Percentiles rank a stretch among this genome's conserved stretches.
These are phyloP conservation scores for Pedicia rivosa DNA, from an alignment of 2,888 invertebrate species.

Conservation along the genomic window DNA sequence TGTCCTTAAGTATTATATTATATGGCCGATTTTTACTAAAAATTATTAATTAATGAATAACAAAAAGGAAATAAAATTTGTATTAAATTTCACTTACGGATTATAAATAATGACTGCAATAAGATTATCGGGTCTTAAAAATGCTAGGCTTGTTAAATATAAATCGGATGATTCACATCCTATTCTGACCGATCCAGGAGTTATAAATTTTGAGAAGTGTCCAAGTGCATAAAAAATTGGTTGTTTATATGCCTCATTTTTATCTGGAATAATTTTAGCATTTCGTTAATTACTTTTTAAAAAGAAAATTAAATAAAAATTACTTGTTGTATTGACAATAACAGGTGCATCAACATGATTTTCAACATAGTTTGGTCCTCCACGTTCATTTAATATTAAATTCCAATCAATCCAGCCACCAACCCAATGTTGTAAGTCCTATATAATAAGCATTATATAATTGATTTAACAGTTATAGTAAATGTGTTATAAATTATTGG, in stretches of 20 bases:
- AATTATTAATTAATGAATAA: no score
- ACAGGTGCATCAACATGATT: slow-evolving; percentile 61
- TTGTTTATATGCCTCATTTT: slow-evolving; percentile 70
- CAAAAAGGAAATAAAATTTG: no score
- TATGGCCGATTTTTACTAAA: no score
- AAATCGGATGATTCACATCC: slow-evolving; percentile 20
- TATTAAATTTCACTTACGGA: slow-evolving; percentile 32
- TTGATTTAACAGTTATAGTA: slow-evolving; percentile 27
- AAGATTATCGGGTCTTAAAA: slow-evolving; percentile 34
- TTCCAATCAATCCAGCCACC: slow-evolving; percentile 90
- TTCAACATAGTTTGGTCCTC: slow-evolving; percentile 57
- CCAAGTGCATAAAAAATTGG: slow-evolving; percentile 76
- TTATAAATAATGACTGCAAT: slow-evolving; percentile 38
- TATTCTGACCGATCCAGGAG: slow-evolving; percentile 36
- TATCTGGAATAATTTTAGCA: no score
- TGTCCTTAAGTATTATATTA: slow-evolving; percentile 27
- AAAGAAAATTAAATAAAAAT: no score
- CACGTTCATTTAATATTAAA: slow-evolving; percentile 49
- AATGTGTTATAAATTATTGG: no score
- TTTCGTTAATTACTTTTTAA: no score
- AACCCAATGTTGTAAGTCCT: slow-evolving; percentile 57
- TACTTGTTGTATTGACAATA: slow-evolving; percentile 24
- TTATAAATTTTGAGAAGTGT: slow-evolving; percentile 61
- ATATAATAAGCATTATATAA: no score
- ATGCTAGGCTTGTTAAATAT: slow-evolving; percentile 32